Evolutionary conservation across 2,113 vertebrate genomes (phyloP), one percentile per base, ranked within the genome.

Genomic region (Forbesichthys agassizii): DNA sequence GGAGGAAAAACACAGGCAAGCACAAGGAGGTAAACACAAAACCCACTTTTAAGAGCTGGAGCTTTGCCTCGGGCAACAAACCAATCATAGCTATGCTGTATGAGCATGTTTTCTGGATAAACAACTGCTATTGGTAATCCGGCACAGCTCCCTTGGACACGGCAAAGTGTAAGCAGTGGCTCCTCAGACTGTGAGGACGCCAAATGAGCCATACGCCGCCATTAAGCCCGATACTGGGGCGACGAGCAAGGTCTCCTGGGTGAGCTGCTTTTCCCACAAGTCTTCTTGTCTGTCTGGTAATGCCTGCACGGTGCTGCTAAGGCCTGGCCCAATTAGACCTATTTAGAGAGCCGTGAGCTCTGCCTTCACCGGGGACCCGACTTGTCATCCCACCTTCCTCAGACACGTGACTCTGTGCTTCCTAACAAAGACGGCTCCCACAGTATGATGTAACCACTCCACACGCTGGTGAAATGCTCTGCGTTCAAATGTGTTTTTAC

Each of bases 41-140:
- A 80, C 81, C 73, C 78, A 82, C 82, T 88, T 80, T 82, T 80
- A 71, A 86, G 81, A 81, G 79, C 73, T 60, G 3, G 77, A 84
- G 77, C 81, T 77, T 66, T 69, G 82, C 86, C 86, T 75, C 74
- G 73, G 89, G 87, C 90, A 87, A 89, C 78, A 84, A 88, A 88
- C 88, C 85, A 86, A 89, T 90, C 83, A 86, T 75, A 75, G 80
- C 82, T 75, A 48, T 77, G 77, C 86, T 88, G 77, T 81, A 79
- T 71, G 80, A 85, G 77, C 82, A 86, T 87, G 78, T 82, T 86
- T 81, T 85, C 76, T 81, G 59, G 79, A 84, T 86, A 86, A 89
- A 90, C 87, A 88, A 88, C 79, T 74, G 74, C 71, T 82, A 75
- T 87, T 80, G 77, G 79, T 88, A 83, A 89, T 87, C 85, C 87